Percentiles rank a stretch among this genome's conserved stretches.
These are phyloP conservation scores for Willowsia nigromaculata DNA, from an alignment of 2,888 invertebrate species.

Conservation along the genomic window DNA sequence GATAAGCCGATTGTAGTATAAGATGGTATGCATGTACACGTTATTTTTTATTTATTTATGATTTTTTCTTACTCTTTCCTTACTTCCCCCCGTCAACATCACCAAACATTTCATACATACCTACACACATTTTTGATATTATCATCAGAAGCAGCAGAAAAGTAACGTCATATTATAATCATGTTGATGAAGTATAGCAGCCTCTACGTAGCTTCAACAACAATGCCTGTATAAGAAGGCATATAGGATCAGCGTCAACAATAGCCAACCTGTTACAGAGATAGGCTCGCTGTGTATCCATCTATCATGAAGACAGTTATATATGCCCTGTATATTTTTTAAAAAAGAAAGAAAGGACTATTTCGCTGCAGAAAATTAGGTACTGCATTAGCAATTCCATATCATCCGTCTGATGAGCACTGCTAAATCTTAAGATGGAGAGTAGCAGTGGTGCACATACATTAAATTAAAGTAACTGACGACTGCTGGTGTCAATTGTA, in stretches of 20 bases:
- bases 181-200: slow-evolving; percentile 15
- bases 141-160: slow-evolving; percentile 2
- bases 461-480: background rate
- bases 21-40: background rate
- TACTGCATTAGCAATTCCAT: background rate
- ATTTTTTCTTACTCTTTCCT: slow-evolving; percentile 44
- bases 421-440: slow-evolving; percentile 8
- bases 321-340: slow-evolving; percentile 5
- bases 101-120: background rate
- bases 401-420: slow-evolving; percentile 4
- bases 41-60: slow-evolving; percentile 30
- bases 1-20: background rate
- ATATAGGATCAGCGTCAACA: slow-evolving; percentile 9
- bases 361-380: background rate
- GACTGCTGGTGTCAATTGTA: slow-evolving; percentile 35
- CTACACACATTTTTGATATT: background rate
- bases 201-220: slow-evolving; percentile 27
- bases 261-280: slow-evolving; percentile 45
- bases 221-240: background rate
- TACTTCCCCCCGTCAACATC: slow-evolving; percentile 8
- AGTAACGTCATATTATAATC: slow-evolving; percentile 13
- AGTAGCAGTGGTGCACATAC: background rate
- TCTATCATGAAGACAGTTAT: slow-evolving; percentile 32
- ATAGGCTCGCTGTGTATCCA: background rate
- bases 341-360: slow-evolving; percentile 30